Conservation (phyloP, 2,888 invertebrate genomes). For the Aporophyla lueneburgensis region DNA sequence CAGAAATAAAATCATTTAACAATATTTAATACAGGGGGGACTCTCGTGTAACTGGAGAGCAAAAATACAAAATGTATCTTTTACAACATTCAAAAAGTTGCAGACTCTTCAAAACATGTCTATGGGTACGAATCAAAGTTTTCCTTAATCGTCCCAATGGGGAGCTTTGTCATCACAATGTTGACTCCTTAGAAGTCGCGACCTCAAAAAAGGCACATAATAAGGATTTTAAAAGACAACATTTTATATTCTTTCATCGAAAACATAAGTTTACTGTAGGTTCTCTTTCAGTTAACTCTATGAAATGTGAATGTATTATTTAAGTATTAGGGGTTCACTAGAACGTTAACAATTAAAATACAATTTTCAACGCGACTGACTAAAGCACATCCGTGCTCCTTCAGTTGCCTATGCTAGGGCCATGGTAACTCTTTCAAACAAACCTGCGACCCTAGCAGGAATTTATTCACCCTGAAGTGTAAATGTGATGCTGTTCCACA, state of each 20-base stretch:
- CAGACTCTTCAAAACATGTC: slow-evolving; percentile 21
- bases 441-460: no score
- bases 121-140: slow-evolving; percentile 13
- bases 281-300: neutral
- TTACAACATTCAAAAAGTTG: slow-evolving; percentile 12
- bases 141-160: neutral
- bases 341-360: no score
- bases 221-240: neutral
- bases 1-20: no score
- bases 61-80: neutral
- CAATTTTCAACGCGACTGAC: no score
- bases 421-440: no score
- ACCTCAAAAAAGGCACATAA: slow-evolving; percentile 11
- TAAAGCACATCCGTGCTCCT: no score
- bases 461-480: no score
- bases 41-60: neutral
- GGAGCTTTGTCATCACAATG: slow-evolving; percentile 1
- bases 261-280: neutral
- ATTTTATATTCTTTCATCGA: slow-evolving; percentile 9
- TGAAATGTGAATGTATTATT: no score
- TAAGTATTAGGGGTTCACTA: no score
- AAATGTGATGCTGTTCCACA: no score
- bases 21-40: neutral
- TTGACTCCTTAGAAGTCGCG: slow-evolving; percentile 18
- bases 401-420: no score